Evolutionary conservation across 2,888 invertebrate species (phyloP), one percentile per base, ranked within the genome.

Genomic region (Crioceris asparagi): DNA sequence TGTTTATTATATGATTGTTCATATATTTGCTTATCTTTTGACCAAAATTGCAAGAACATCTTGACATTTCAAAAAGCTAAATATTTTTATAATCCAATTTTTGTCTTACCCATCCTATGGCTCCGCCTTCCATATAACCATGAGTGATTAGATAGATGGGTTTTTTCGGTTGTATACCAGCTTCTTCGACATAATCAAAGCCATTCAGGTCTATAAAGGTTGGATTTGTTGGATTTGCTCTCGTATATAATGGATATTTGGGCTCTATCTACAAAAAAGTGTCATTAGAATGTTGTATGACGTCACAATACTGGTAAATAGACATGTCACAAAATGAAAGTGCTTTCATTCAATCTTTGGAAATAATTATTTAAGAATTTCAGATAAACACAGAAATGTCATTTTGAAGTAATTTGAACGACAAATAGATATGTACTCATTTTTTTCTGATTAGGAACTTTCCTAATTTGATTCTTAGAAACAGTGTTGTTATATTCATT

Each of bases 81-180:
- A n/a, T n/a, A n/a, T n/a, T n/a, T n/a, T 11, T 23, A 17, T 49
- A n/a, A n/a, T n/a, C n/a, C n/a, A n/a, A n/a, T n/a, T n/a, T n/a
- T n/a, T n/a, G n/a, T n/a, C 48, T 48, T 67, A 90, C 81, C 92
- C 91, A 91, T 32, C 71, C 65, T 51, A 83, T 81, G 44, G 79
- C 74, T 1, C 88, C 88, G 29, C 80, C 77, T 57, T 92, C 91
- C 44, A 88, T 65, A 60, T 87, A 93, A 1, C 92, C 93, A 55
- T 93, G 93, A 2, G 83, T 73, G 41, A 93, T 73, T 41, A 90
- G 67, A 56, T 79, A 86, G 45, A 83, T 71, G 3, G 77, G 79
- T 7, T 75, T 77, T 15, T 61, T 60, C 0, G 74, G 68, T 55
- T 78, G 72, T 3, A 87, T 69, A 42, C 75, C 75, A 4, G 80